Conservation (phyloP, 2,113 vertebrate genomes). For the Tychaedon coryphoeus region DNA sequence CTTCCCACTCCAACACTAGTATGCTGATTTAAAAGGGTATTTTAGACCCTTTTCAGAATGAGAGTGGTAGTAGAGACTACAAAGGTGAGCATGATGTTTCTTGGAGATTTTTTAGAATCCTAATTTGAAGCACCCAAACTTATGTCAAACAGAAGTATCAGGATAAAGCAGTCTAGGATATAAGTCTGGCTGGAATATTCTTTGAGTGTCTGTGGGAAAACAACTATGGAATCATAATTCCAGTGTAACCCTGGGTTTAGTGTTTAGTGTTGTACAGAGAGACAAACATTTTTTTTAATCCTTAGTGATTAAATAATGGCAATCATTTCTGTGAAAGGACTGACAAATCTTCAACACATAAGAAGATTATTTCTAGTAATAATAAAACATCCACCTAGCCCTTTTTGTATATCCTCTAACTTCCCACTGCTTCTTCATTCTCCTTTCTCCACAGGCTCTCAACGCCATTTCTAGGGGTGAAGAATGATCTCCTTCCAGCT, state of each 20-base stretch:
- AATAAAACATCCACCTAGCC: background rate
- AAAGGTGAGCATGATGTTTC: background rate
- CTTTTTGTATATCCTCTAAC: background rate
- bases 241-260: background rate
- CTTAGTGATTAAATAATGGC: background rate
- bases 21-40: background rate
- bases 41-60: background rate
- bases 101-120: background rate
- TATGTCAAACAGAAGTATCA: background rate
- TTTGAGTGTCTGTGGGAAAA: background rate
- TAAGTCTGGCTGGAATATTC: background rate
- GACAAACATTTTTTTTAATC: background rate
- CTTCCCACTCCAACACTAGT: background rate
- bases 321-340: background rate
- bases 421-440: background rate
- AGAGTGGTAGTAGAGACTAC: background rate
- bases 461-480: background rate
- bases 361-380: background rate
- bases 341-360: background rate
- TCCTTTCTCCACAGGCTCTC: conserved; percentile 31
- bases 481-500: background rate
- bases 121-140: background rate
- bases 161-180: background rate
- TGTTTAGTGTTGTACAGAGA: background rate
- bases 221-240: background rate